phyloP scores from a whole-genome alignment of 2,797 vertebrate species.

The Mus spretus region DNA sequence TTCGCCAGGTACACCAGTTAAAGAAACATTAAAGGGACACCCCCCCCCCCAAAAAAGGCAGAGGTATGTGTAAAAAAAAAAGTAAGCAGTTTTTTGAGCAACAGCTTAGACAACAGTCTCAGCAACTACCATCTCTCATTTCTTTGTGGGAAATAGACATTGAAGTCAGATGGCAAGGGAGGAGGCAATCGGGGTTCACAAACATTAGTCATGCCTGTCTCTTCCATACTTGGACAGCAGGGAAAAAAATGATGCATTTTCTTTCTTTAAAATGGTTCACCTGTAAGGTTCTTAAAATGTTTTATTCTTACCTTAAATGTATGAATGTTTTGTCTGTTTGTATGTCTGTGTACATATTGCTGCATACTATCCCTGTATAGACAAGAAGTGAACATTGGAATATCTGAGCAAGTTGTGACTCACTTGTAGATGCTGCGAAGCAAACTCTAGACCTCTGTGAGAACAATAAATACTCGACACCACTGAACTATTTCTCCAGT shows the following conservation, averaged over 20 bases:
- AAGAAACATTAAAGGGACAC: rapidly evolving
- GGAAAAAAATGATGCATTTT: not conserved
- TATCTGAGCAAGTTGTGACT: not conserved
- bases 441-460: not conserved
- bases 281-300: not conserved
- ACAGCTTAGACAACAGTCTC: not conserved
- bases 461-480: not conserved
- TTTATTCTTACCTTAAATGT: not conserved
- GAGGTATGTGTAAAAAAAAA: not conserved
- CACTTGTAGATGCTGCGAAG: not conserved
- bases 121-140: not conserved
- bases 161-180: not conserved
- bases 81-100: not conserved
- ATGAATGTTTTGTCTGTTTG: not conserved
- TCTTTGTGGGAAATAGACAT: not conserved
- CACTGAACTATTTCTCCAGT: not conserved
- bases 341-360: not conserved
- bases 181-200: not conserved
- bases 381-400: not conserved
- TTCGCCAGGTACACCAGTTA: not conserved
- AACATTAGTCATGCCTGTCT: not conserved
- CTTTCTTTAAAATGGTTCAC: not conserved
- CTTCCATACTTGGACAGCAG: not conserved
- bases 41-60: not conserved
- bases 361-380: not conserved